Conservation (phyloP, 1,140 invertebrate species). For the Potamilus streckersoni region DNA sequence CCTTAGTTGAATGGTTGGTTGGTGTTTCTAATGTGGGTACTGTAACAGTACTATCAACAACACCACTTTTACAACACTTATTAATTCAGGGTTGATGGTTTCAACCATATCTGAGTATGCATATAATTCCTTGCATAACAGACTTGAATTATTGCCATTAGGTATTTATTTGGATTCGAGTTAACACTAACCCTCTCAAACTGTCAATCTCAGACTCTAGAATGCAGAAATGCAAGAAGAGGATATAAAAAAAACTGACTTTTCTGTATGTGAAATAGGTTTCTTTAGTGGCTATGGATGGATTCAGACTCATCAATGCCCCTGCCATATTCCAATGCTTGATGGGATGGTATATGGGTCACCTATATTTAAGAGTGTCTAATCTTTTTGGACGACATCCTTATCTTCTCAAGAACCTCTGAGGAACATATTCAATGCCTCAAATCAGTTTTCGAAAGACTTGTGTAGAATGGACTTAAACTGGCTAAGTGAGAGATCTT, state of each 20-base stretch:
- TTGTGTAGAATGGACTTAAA: slow-evolving; percentile 27
- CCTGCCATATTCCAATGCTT: slow-evolving; percentile 48
- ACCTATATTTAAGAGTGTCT: slow-evolving; percentile 15
- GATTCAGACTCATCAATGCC: slow-evolving; percentile 6
- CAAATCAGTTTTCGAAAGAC: slow-evolving; percentile 3
- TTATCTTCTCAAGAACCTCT: too few relatives aligned
- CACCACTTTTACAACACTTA: neutral
- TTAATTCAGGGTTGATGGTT: slow-evolving; percentile 12
- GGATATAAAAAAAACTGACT: neutral
- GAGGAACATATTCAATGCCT: neutral
- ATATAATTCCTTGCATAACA: neutral
- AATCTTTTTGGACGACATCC: too few relatives aligned
- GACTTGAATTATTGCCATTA: neutral
- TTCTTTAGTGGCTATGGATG: slow-evolving; percentile 9
- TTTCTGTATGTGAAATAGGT: neutral
- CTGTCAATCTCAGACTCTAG: slow-evolving; percentile 34
- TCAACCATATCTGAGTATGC: neutral
- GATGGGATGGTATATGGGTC: slow-evolving; percentile 39
- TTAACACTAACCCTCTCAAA: neutral
- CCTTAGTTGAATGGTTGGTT: too few relatives aligned
- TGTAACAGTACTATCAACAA: neutral
- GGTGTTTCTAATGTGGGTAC: too few relatives aligned
- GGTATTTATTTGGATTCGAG: neutral
- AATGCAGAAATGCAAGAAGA: slow-evolving; percentile 61
- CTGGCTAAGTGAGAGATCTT: neutral